A percentile compares a stretch with the other conserved stretches of the same genome.
These are phyloP conservation scores for Phrynosoma platyrhinos DNA, from an alignment of 2,113 vertebrate genomes.

Conservation along the genomic window DNA sequence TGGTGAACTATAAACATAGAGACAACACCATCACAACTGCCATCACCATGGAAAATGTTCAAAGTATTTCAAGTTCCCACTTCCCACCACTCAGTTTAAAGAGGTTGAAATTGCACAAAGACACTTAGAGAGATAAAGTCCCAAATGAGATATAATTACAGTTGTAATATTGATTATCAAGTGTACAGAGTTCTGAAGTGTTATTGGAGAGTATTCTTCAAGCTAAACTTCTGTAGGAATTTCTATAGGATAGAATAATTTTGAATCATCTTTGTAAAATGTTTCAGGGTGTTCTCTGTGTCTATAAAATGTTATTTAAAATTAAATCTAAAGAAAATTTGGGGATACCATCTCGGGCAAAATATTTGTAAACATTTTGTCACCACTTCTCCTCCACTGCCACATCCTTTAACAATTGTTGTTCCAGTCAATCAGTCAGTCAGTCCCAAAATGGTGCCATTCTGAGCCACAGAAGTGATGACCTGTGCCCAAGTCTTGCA, in stretches of 20 bases:
- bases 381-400: too few species aligned
- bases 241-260: neutral
- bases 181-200: too few species aligned
- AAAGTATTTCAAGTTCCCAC: neutral
- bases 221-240: neutral
- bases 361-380: neutral
- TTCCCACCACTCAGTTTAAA: neutral
- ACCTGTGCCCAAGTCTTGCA: too few species aligned
- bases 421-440: too few species aligned
- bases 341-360: neutral
- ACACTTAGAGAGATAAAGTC: neutral
- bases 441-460: too few species aligned
- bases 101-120: neutral
- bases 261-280: neutral
- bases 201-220: neutral
- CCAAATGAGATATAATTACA: neutral
- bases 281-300: neutral
- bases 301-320: neutral
- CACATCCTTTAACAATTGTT: too few species aligned
- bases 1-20: too few species aligned
- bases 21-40: too few species aligned
- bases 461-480: too few species aligned
- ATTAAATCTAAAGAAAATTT: neutral
- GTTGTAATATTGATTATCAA: neutral
- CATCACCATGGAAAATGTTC: too few species aligned